phyloP scores from a whole-genome alignment of 2,113 vertebrate genomes.

The Clupea harengus region DNA sequence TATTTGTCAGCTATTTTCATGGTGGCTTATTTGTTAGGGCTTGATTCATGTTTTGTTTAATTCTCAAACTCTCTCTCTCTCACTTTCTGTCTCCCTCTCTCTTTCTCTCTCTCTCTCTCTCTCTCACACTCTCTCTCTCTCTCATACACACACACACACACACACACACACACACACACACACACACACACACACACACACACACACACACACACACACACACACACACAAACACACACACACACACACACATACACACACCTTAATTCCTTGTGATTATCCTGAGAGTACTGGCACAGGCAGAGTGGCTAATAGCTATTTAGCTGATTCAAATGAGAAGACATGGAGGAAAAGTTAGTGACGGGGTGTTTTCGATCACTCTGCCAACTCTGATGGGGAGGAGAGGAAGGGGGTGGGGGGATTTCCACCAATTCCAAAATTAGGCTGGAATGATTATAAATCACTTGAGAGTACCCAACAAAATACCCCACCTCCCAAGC shows the following conservation, averaged over 20 bases:
- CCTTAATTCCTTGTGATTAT: conserved; percentile 61
- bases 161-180: neutral
- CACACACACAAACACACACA: neutral
- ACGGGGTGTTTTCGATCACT: conserved; percentile 67
- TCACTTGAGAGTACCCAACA: conserved; percentile 66
- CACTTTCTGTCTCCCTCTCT: too few relatives aligned
- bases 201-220: conserved; percentile 2
- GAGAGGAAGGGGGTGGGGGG: conserved; percentile 53
- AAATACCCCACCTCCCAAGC: conserved; percentile 43
- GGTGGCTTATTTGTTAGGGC: neutral
- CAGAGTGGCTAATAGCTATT: conserved; percentile 68
- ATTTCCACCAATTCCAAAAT: conserved; percentile 68
- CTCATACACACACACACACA: neutral
- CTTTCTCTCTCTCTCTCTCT: too few relatives aligned
- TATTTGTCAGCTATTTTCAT: neutral
- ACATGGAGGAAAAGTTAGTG: conserved; percentile 71
- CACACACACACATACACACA: neutral
- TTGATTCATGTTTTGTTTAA: neutral
- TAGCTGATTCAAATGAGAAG: conserved; percentile 71
- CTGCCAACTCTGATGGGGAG: conserved; percentile 59
- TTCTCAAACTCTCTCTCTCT: neutral
- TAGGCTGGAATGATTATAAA: conserved; percentile 71
- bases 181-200: neutral
- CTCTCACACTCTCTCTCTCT: neutral
- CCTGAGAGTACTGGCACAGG: conserved; percentile 65